Evolutionary conservation across 2,888 invertebrate species (phyloP).

Genomic region (Chrysolina oricalcia): DNA sequence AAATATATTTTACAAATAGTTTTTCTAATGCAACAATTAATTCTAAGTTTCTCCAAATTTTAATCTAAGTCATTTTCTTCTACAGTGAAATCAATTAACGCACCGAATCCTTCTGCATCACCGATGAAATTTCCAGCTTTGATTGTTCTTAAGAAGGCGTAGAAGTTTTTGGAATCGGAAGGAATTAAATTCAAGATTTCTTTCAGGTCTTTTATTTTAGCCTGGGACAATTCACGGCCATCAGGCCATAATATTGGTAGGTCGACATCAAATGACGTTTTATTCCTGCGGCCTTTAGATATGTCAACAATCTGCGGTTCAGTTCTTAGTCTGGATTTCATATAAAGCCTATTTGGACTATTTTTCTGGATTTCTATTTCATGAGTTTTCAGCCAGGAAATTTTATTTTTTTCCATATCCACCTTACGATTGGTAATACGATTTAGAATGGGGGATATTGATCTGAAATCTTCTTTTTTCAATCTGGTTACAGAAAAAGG

Average conservation of each 20-base stretch:
- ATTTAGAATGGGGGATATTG: slow-evolving; percentile 41
- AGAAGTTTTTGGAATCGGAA: slow-evolving; percentile 29
- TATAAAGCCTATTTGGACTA: slow-evolving; percentile 20
- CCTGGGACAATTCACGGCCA: slow-evolving; percentile 16
- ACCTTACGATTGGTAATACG: slow-evolving; percentile 35
- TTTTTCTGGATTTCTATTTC: slow-evolving; percentile 43
- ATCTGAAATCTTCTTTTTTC: slow-evolving; percentile 44
- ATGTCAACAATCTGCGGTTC: not conserved
- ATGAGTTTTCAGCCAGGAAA: slow-evolving; percentile 45
- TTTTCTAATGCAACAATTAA: not conserved
- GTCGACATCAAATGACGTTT: not conserved
- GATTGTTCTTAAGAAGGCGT: slow-evolving; percentile 28
- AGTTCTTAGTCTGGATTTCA: slow-evolving; percentile 5
- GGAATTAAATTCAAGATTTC: slow-evolving; percentile 27
- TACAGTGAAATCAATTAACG: slow-evolving; percentile 32
- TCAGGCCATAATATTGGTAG: slow-evolving; percentile 5
- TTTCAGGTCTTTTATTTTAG: slow-evolving; percentile 22
- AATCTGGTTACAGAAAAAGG: slow-evolving; percentile 50
- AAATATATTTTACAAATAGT: not conserved
- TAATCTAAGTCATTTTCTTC: slow-evolving; percentile 17
- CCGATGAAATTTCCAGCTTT: no score
- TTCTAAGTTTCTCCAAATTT: no score
- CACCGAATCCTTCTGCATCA: no score
- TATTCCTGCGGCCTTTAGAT: slow-evolving; percentile 6
- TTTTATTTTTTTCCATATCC: slow-evolving; percentile 37